phyloP scores from a whole-genome alignment of 2,797 vertebrate genomes.

The Aselliscus stoliczkanus region DNA sequence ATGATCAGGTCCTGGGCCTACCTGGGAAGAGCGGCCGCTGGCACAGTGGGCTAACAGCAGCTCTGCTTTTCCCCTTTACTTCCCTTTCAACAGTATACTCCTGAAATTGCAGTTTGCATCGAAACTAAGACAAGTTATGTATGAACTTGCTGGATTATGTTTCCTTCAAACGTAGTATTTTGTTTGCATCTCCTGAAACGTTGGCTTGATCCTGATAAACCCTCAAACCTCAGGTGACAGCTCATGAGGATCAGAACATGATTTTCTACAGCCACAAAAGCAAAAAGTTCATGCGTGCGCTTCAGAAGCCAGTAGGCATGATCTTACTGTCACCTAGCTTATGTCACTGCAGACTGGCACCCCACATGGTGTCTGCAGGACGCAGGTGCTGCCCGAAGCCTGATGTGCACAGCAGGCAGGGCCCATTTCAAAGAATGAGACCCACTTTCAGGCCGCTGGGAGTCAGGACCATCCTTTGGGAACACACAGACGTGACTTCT shows the following conservation, averaged over 20 bases:
- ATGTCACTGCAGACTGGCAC: background rate
- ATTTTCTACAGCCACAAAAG: background rate
- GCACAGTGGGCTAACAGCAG: background rate
- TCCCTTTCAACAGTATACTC: background rate
- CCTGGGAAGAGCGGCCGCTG: background rate
- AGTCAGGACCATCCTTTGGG: background rate
- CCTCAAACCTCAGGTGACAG: background rate
- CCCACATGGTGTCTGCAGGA: background rate
- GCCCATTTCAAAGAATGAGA: background rate
- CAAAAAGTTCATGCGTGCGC: background rate
- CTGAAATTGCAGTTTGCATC: background rate
- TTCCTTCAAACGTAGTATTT: background rate
- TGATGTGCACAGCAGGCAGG: too few relatives aligned
- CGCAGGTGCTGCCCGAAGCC: background rate
- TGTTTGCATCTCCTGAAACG: background rate
- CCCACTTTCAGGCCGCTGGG: background rate
- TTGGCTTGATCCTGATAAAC: background rate
- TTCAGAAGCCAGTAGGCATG: background rate
- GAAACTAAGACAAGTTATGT: background rate
- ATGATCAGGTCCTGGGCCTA: background rate
- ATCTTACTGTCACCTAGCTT: background rate
- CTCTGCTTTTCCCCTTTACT: background rate
- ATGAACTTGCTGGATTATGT: background rate
- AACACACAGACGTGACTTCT: background rate
- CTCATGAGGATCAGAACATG: background rate